Conservation (phyloP, 2,888 invertebrate species). For the Coleophora flavipennella region DNA sequence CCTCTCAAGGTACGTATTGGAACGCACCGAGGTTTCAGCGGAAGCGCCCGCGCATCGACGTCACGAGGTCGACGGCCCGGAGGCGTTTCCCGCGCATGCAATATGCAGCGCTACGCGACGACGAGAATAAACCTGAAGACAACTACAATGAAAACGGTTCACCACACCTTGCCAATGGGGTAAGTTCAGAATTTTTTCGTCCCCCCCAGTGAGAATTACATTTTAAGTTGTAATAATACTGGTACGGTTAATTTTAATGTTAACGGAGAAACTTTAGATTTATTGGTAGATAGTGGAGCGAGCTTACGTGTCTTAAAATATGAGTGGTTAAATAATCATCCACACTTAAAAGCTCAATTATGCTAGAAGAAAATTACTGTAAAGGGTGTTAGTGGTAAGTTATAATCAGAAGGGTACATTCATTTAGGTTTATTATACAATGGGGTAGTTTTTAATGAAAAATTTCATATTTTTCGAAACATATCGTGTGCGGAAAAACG, state of each 20-base stretch:
- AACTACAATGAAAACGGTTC: too few relatives aligned
- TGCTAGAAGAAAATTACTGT: constrained; percentile 1
- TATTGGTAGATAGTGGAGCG: constrained; percentile 11
- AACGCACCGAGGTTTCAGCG: too few relatives aligned
- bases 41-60: too few relatives aligned
- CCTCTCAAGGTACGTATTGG: too few relatives aligned
- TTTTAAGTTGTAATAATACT: constrained; percentile 1
- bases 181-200: constrained; percentile 12
- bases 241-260: constrained; percentile 1
- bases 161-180: neutral
- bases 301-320: constrained; percentile 6
- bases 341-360: neutral
- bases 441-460: neutral
- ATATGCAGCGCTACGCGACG: too few relatives aligned
- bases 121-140: too few relatives aligned
- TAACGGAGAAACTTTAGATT: neutral
- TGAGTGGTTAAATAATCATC: neutral
- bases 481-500: constrained; percentile 1
- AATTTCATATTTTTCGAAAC: constrained; percentile 6
- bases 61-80: too few relatives aligned
- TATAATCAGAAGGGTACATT: constrained; percentile 4
- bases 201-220: neutral
- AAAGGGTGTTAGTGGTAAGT: constrained; percentile 8
- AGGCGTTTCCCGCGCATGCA: too few relatives aligned
- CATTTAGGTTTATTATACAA: constrained; percentile 1